Percentiles rank a stretch among this genome's conserved stretches.
phyloP scores from a whole-genome alignment of 2,797 vertebrate species.

The Urocyon cinereoargenteus region DNA sequence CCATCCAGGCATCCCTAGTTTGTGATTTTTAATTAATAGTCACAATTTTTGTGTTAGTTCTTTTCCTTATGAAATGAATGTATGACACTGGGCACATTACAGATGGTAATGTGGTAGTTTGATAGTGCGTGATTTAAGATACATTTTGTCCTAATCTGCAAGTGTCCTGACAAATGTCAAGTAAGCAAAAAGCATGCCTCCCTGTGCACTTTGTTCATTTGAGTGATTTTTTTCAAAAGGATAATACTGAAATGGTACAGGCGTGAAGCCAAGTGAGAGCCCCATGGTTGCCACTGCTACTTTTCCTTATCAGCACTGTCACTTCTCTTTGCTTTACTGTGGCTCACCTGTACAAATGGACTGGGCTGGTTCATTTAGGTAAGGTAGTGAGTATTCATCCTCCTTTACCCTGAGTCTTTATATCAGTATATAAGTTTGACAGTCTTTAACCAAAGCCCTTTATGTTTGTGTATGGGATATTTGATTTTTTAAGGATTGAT shows the following conservation, averaged over 20 bases:
- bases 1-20: conserved; percentile 42
- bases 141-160: conserved; percentile 58
- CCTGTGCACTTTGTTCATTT: conserved; percentile 73
- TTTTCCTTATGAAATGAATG: conserved; percentile 85
- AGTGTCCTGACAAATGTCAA: conserved; percentile 67
- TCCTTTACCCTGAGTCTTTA: neutral
- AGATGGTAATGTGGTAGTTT: conserved; percentile 67
- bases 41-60: conserved; percentile 82
- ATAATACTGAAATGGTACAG: conserved; percentile 45
- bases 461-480: neutral
- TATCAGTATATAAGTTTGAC: neutral
- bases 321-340: neutral
- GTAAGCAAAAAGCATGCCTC: conserved; percentile 73
- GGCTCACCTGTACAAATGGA: neutral
- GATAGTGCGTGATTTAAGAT: conserved; percentile 78
- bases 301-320: neutral
- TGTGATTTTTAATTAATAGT: conserved; percentile 85
- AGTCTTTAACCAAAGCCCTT: neutral
- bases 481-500: conserved; percentile 20
- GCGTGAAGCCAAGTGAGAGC: conserved; percentile 10
- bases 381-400: neutral
- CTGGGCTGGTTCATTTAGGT: neutral
- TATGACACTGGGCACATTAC: conserved; percentile 77
- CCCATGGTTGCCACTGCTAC: neutral
- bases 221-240: conserved; percentile 58